Conservation (phyloP, 2,888 invertebrate genomes). For the Drosophila neutralis region DNA sequence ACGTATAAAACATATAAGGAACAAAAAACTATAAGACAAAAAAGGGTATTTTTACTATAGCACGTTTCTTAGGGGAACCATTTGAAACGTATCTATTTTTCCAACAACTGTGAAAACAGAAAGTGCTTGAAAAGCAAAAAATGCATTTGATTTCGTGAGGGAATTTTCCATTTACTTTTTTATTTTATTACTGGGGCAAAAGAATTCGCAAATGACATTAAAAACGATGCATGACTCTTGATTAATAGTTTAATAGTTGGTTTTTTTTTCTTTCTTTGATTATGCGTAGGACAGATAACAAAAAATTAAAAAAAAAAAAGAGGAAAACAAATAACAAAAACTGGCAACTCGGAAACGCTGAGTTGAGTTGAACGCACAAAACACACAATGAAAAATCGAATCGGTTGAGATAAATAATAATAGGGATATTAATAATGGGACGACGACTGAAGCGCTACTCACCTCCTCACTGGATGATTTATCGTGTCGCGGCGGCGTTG, state of each 20-base stretch:
- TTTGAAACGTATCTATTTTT: neutral
- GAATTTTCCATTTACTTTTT: constrained; percentile 2
- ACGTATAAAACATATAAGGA: constrained; percentile 13
- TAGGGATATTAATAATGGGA: constrained; percentile 22
- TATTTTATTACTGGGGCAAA: neutral
- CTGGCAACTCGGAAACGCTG: constrained; percentile 33
- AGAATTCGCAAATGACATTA: constrained; percentile 19
- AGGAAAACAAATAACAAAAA: constrained; percentile 38
- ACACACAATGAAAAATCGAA: constrained; percentile 71
- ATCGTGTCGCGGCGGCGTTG: constrained; percentile 94
- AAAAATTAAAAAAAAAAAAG: constrained; percentile 34
- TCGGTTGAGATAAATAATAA: constrained; percentile 39
- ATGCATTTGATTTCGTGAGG: constrained; percentile 17
- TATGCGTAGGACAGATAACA: constrained; percentile 40
- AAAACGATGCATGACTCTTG: constrained; percentile 32
- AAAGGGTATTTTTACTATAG: neutral
- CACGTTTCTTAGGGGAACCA: neutral
- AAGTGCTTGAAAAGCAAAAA: constrained; percentile 9
- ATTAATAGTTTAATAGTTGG: constrained; percentile 27
- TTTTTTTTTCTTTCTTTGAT: constrained; percentile 21
- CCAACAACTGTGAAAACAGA: neutral
- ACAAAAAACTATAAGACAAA: constrained; percentile 12
- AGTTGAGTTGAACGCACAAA: constrained; percentile 52
- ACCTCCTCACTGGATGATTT: constrained; percentile 98
- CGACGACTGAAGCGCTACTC: constrained; percentile 82